Conservation (phyloP, 2,797 vertebrate species). For the Macroramphosus scolopax region DNA sequence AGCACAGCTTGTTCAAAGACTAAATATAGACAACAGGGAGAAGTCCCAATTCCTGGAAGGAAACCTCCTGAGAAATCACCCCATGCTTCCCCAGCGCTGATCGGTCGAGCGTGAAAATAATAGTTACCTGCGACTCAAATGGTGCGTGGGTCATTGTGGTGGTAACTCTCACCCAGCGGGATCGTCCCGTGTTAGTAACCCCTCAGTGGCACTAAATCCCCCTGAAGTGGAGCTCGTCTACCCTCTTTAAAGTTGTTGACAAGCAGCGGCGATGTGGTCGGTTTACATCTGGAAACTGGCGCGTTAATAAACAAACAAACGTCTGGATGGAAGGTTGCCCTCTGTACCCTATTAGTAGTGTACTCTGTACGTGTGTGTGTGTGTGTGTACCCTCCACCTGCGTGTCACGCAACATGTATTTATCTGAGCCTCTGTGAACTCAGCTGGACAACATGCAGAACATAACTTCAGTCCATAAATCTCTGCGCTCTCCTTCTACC, state of each 20-base stretch:
- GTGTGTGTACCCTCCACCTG: no score
- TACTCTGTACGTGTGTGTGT: background rate
- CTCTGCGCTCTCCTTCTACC: slow-evolving; percentile 25
- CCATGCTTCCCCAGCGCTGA: slow-evolving; percentile 21
- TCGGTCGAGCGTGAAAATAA: slow-evolving; percentile 69
- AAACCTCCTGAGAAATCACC: slow-evolving; percentile 69
- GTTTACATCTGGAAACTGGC: no score
- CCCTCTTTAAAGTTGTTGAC: slow-evolving; percentile 50
- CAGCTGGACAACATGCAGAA: slow-evolving; percentile 71
- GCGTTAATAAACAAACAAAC: no score
- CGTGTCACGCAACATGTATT: no score
- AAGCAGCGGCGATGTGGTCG: slow-evolving; percentile 22
- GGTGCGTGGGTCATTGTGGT: slow-evolving; percentile 58
- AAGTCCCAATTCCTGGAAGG: slow-evolving; percentile 61
- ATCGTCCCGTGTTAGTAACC: slow-evolving; percentile 49
- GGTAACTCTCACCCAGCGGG: slow-evolving; percentile 64
- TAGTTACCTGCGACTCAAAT: slow-evolving; percentile 66
- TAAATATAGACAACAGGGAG: slow-evolving; percentile 68
- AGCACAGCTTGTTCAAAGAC: slow-evolving; percentile 10
- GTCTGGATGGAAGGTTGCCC: no score
- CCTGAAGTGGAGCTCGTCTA: slow-evolving; percentile 51
- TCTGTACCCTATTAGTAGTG: no score
- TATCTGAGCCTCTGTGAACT: slow-evolving; percentile 60
- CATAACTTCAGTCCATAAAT: slow-evolving; percentile 70
- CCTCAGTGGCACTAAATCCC: slow-evolving; percentile 60